A percentile compares a stretch with the other conserved stretches of the same genome.
phyloP scores from a whole-genome alignment of 1,140 invertebrate genomes.

The Cataglyphis hispanica region DNA sequence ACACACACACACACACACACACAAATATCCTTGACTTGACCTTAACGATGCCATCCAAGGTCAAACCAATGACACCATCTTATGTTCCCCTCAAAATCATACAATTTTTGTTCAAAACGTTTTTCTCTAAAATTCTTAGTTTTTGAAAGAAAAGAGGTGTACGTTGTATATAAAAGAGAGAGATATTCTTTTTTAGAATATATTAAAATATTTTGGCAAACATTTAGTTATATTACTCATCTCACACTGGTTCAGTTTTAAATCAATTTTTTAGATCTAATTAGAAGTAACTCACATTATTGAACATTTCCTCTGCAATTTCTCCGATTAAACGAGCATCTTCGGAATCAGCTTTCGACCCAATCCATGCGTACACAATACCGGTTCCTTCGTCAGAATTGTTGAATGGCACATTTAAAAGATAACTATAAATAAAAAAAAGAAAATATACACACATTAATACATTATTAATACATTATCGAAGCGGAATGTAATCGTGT shows the following conservation, averaged over 20 bases:
- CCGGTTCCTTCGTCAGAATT: constrained; percentile 94
- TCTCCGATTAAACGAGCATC: constrained; percentile 96
- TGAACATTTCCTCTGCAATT: constrained; percentile 97
- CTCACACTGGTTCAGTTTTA: background rate
- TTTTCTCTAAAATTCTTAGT: too few species aligned
- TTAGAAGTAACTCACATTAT: constrained; percentile 87
- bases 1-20: too few species aligned
- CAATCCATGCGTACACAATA: constrained; percentile 99
- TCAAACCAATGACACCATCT: too few species aligned
- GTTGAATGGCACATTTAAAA: constrained; percentile 98
- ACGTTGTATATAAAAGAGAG: background rate
- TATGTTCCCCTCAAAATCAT: too few species aligned
- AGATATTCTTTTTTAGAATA: background rate
- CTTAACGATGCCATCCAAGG: too few species aligned
- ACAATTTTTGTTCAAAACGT: too few species aligned
- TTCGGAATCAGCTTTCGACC: constrained; percentile 94
- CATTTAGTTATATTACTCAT: background rate
- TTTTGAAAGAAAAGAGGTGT: too few species aligned
- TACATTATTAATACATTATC: background rate
- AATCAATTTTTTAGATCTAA: background rate
- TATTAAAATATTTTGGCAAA: background rate
- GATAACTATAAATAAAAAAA: constrained; percentile 92
- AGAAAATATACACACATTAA: background rate
- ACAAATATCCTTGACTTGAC: too few species aligned
- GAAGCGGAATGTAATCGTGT: background rate